Evolutionary conservation across 2,113 vertebrate genomes (phyloP).

Genomic region (Meleagris gallopavo): DNA sequence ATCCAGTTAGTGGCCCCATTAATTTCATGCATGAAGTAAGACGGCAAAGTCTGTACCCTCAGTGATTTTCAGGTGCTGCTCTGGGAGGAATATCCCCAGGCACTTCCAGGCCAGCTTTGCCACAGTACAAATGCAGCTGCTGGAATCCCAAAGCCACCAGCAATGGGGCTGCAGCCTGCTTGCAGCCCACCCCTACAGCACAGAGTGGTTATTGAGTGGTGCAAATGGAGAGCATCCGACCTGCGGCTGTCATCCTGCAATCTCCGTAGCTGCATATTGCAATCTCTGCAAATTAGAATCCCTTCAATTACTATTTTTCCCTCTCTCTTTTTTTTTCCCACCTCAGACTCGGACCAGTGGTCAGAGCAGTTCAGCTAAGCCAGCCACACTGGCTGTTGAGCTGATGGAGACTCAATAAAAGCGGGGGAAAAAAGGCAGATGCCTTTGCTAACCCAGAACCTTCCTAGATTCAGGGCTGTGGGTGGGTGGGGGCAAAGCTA

Average conservation of each 20-base stretch:
- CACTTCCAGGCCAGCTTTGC: not conserved
- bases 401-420: not conserved
- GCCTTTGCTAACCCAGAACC: not conserved
- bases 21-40: not conserved
- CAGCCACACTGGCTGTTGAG: fast-evolving
- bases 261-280: not conserved
- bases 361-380: not conserved
- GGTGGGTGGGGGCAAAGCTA: not conserved
- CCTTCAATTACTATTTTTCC: not conserved
- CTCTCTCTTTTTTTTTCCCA: not conserved
- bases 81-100: not conserved
- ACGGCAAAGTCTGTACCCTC: not conserved
- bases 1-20: not conserved
- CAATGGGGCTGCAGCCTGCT: not conserved
- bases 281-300: not conserved
- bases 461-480: constrained; percentile 28
- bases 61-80: not conserved
- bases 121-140: not conserved
- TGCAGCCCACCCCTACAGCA: not conserved
- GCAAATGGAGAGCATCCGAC: not conserved
- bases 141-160: not conserved
- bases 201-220: not conserved
- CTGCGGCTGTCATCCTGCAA: not conserved
- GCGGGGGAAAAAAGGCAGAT: not conserved
- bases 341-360: not conserved